phyloP scores from a whole-genome alignment of 2,797 vertebrate species.

The Rhinatrema bivittatum region DNA sequence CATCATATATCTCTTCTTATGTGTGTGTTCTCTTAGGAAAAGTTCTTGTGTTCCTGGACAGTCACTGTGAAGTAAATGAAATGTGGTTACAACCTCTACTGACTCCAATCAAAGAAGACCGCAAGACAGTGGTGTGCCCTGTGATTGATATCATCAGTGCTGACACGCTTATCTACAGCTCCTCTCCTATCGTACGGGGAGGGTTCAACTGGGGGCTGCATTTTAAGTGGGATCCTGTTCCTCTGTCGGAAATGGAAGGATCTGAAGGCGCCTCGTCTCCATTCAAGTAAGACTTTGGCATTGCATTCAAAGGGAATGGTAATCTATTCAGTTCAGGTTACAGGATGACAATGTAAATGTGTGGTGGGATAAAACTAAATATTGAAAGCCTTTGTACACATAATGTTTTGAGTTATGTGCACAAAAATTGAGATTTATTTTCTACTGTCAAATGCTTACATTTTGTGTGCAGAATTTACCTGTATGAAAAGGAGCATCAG shows the following conservation, averaged over 20 bases:
- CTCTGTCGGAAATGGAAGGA: constrained; percentile 68
- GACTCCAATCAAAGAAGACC: constrained; percentile 60
- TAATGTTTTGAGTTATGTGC: too few species aligned
- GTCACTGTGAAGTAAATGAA: constrained; percentile 92
- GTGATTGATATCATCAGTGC: constrained; percentile 96
- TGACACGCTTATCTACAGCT: constrained; percentile 83
- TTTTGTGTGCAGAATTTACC: too few species aligned
- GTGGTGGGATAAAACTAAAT: too few species aligned
- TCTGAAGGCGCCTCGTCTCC: constrained; percentile 66
- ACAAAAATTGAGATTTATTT: too few species aligned
- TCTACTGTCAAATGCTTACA: too few species aligned
- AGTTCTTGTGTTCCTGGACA: constrained; percentile 92
- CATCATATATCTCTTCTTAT: too few species aligned
- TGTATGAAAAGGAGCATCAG: too few species aligned
- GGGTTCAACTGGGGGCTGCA: constrained; percentile 98
- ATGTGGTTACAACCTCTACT: constrained; percentile 85
- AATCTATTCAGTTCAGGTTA: too few species aligned
- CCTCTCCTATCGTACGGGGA: constrained; percentile 85
- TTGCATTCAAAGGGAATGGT: rapidly evolving
- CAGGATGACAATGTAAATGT: too few species aligned
- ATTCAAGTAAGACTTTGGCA: constrained; percentile 61
- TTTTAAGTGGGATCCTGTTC: constrained; percentile 95
- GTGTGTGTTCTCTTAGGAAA: constrained; percentile 65
- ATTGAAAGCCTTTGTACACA: too few species aligned
- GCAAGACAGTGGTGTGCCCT: constrained; percentile 78